A percentile compares a stretch with the other conserved stretches of the same genome.
These are phyloP conservation scores for Desmophyllum pertusum DNA, from an alignment of 92 coral and sea anemone genomes.

Conservation along the genomic window DNA sequence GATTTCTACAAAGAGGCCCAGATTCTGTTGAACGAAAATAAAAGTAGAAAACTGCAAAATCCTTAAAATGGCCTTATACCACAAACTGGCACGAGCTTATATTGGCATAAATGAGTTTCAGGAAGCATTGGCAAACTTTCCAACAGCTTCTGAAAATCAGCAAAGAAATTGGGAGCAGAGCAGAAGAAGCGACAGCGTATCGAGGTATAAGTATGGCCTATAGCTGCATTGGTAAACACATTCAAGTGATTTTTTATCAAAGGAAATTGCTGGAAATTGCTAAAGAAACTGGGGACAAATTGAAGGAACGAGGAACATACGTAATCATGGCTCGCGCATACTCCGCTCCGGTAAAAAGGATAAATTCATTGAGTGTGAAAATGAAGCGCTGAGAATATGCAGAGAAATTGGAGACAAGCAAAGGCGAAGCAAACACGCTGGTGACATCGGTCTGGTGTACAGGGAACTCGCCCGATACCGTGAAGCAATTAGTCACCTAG, in stretches of 20 bases:
- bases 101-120: background rate
- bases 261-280: background rate
- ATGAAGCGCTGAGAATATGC: conserved; percentile 13
- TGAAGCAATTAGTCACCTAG: background rate
- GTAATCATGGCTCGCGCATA: background rate
- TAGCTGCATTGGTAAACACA: background rate
- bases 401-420: conserved; percentile 1
- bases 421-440: background rate
- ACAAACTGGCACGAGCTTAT: background rate
- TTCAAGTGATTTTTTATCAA: background rate
- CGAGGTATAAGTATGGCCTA: background rate
- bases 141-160: background rate
- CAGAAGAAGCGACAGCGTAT: background rate
- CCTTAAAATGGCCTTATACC: background rate
- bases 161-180: background rate
- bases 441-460: background rate
- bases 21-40: background rate
- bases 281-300: conserved; percentile 4
- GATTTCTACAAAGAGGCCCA: conserved; percentile 2
- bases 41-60: background rate
- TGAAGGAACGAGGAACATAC: background rate
- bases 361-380: conserved; percentile 3
- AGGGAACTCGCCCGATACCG: background rate
- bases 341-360: background rate
- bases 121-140: background rate